phyloP scores from a whole-genome alignment of 2,797 vertebrate genomes.

The Poeciliopsis presidionis region DNA sequence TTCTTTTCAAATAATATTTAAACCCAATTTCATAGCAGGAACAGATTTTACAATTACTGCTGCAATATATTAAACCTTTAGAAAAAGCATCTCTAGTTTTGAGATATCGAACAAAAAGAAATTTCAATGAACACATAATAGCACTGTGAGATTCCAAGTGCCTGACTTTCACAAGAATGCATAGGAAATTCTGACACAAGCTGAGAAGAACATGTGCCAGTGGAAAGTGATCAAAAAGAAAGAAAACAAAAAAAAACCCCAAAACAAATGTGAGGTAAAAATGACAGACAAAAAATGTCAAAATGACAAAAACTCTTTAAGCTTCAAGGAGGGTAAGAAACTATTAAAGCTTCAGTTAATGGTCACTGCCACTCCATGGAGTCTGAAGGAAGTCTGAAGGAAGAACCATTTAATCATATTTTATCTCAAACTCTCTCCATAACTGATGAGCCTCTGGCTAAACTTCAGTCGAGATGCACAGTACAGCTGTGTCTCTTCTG shows the following conservation, averaged over 20 bases:
- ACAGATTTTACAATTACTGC: not conserved
- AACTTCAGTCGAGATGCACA: constrained; percentile 48
- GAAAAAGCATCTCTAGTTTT: not conserved
- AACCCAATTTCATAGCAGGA: not conserved
- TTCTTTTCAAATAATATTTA: not conserved
- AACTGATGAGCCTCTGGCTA: constrained; percentile 55
- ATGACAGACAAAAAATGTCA: constrained; percentile 19
- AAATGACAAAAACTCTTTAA: constrained; percentile 37
- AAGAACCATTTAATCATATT: constrained; percentile 61
- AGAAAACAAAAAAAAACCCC: not conserved
- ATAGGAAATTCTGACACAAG: not conserved
- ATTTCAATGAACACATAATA: not conserved
- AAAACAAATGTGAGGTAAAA: not conserved
- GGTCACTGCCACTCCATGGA: constrained; percentile 41
- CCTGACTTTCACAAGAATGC: not conserved
- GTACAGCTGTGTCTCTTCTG: constrained; percentile 18
- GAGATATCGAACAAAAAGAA: not conserved
- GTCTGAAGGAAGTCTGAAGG: constrained; percentile 44
- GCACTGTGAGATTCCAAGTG: not conserved
- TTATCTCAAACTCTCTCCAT: constrained; percentile 49
- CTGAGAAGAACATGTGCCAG: not conserved
- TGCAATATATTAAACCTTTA: not conserved
- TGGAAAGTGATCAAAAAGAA: not conserved
- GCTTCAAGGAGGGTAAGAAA: constrained; percentile 62
- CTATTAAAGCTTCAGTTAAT: constrained; percentile 63